Conservation (phyloP, 2,888 invertebrate species). For the Hipparchia sbordonii region DNA sequence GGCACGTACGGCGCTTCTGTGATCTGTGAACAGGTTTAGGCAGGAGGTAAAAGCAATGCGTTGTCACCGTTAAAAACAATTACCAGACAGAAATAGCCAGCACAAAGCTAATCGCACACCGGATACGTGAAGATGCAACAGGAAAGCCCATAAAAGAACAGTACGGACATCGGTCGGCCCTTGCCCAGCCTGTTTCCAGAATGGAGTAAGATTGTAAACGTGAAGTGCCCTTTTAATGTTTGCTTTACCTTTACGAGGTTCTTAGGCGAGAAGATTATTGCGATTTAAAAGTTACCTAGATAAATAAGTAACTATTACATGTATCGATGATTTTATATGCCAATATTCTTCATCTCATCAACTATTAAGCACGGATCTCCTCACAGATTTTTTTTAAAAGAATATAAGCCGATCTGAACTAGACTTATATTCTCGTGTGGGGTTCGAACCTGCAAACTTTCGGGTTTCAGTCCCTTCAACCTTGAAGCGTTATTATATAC, state of each 20-base stretch:
- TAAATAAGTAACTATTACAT: too few relatives aligned
- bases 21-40: constrained; percentile 29
- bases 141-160: constrained; percentile 12
- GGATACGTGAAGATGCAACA: constrained; percentile 15
- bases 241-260: not conserved
- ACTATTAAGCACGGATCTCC: too few relatives aligned
- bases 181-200: not conserved
- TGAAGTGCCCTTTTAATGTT: constrained; percentile 5
- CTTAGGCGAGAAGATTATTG: not conserved
- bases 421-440: too few relatives aligned
- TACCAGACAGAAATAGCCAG: constrained; percentile 33
- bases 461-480: too few relatives aligned
- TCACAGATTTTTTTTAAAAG: too few relatives aligned
- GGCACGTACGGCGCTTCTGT: not conserved
- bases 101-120: constrained; percentile 12
- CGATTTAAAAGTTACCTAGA: not conserved
- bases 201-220: constrained; percentile 7
- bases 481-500: too few relatives aligned
- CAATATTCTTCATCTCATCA: too few relatives aligned
- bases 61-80: constrained; percentile 39
- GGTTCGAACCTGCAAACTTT: too few relatives aligned
- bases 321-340: too few relatives aligned
- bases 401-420: too few relatives aligned
- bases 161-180: not conserved
- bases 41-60: constrained; percentile 36